Conservation (phyloP, 2,797 vertebrate species). For the Danio aesculapii region DNA sequence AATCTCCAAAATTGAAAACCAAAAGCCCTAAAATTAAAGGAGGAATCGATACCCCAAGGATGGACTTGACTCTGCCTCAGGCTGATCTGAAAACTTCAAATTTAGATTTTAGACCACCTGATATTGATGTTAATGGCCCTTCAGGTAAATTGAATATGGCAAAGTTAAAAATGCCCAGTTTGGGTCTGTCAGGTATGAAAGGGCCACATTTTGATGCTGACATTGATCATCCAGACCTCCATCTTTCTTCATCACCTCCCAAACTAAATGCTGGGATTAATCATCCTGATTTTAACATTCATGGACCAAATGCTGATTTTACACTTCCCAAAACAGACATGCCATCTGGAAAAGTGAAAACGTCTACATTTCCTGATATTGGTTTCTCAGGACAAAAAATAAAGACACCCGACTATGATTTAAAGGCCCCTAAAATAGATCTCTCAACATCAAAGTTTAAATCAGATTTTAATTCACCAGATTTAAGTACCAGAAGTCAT, state of each 20-base stretch:
- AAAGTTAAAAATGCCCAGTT: slow-evolving; percentile 43
- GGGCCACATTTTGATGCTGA: slow-evolving; percentile 55
- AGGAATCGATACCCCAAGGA: slow-evolving; percentile 40
- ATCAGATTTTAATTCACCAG: slow-evolving; percentile 57
- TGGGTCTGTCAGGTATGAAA: slow-evolving; percentile 43
- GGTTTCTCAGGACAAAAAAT: slow-evolving; percentile 42
- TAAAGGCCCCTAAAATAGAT: slow-evolving; percentile 18
- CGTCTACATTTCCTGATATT: slow-evolving; percentile 25
- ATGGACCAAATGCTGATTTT: slow-evolving; percentile 7
- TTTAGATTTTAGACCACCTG: slow-evolving; percentile 47
- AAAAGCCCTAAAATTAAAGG: slow-evolving; percentile 59
- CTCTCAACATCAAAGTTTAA: slow-evolving; percentile 29
- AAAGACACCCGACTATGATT: slow-evolving; percentile 27
- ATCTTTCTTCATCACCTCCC: slow-evolving; percentile 51
- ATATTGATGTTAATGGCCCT: slow-evolving; percentile 42
- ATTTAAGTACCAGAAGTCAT: slow-evolving; percentile 46
- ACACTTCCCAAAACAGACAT: slow-evolving; percentile 8
- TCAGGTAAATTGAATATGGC: slow-evolving; percentile 60
- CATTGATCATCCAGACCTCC: slow-evolving; percentile 43
- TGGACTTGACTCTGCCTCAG: slow-evolving; percentile 35
- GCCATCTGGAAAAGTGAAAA: slow-evolving; percentile 17
- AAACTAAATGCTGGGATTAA: slow-evolving; percentile 48
- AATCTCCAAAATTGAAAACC: slow-evolving; percentile 56
- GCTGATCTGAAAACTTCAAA: slow-evolving; percentile 45
- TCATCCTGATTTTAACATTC: slow-evolving; percentile 16